phyloP scores from a whole-genome alignment of 2,797 vertebrate species.

The Spinus olivaceus region DNA sequence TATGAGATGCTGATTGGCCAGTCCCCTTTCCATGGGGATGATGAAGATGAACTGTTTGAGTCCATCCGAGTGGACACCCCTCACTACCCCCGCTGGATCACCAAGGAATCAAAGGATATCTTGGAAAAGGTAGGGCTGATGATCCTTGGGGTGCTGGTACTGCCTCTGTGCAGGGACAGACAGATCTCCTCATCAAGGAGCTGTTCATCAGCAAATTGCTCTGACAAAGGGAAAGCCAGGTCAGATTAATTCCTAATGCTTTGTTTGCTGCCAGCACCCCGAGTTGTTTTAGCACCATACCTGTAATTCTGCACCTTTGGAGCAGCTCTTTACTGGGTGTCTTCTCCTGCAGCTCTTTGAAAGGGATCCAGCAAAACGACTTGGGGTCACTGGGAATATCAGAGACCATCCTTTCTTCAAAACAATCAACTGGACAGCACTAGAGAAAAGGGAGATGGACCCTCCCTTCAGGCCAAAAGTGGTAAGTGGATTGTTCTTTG shows the following conservation, averaged over 20 bases:
- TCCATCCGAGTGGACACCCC: conserved; percentile 90
- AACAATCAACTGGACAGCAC: conserved; percentile 85
- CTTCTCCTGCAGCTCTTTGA: conserved; percentile 86
- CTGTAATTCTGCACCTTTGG: not conserved
- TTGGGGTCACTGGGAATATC: conserved; percentile 89
- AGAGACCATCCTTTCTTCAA: conserved; percentile 89
- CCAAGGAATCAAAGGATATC: conserved; percentile 90
- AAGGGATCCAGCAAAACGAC: conserved; percentile 84
- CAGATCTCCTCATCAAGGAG: not conserved
- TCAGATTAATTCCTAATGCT: not conserved
- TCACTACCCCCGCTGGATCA: conserved; percentile 94
- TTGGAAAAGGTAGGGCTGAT: conserved; percentile 83
- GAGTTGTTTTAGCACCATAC: not conserved
- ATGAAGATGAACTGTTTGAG: conserved; percentile 95
- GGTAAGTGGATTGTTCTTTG: conserved; percentile 76
- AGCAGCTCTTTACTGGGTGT: not conserved
- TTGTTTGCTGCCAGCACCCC: not conserved
- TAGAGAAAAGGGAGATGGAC: conserved; percentile 84
- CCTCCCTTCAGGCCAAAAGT: conserved; percentile 98
- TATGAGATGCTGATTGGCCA: conserved; percentile 99
- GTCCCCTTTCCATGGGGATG: conserved; percentile 96
- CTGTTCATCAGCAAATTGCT: not conserved
- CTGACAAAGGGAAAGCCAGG: not conserved
- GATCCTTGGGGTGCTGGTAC: accelerated
- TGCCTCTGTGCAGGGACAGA: not conserved